phyloP scores from a whole-genome alignment of 2,888 invertebrate species.

The Amphimallon solstitiale region DNA sequence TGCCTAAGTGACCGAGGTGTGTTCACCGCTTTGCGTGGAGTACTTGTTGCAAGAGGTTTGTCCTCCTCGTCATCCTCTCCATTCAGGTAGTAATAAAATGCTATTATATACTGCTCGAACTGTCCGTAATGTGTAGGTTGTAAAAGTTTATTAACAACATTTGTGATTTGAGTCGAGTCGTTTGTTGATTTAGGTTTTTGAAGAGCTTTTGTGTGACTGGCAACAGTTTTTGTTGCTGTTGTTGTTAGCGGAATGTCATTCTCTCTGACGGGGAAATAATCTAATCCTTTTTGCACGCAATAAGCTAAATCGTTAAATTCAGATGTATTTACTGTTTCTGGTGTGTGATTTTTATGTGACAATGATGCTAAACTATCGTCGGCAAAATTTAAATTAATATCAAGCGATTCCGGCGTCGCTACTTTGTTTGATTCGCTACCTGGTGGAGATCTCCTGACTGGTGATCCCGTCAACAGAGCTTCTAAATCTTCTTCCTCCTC shows the following conservation, averaged over 20 bases:
- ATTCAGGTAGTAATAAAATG: too few species aligned
- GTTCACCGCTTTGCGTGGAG: too few species aligned
- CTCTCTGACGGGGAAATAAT: slow-evolving; percentile 17
- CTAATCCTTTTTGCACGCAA: slow-evolving; percentile 17
- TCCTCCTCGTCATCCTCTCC: too few species aligned
- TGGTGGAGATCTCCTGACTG: slow-evolving; percentile 27
- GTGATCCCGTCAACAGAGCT: slow-evolving; percentile 17
- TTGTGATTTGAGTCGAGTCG: too few species aligned
- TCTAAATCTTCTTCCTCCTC: slow-evolving; percentile 12
- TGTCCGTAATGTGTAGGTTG: too few species aligned
- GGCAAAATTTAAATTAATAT: slow-evolving; percentile 6
- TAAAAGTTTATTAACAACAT: too few species aligned
- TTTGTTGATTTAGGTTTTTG: too few species aligned
- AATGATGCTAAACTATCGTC: neutral
- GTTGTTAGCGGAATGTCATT: neutral
- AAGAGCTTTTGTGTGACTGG: too few species aligned
- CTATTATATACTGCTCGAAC: too few species aligned
- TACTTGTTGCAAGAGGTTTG: too few species aligned
- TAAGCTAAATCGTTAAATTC: slow-evolving; percentile 16
- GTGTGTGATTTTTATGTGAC: neutral
- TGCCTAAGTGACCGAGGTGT: too few species aligned
- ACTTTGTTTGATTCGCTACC: slow-evolving; percentile 21
- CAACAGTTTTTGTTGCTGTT: neutral
- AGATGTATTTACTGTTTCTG: neutral
- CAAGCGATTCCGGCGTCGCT: slow-evolving; percentile 19